These are phyloP conservation scores for Maniola hyperantus DNA, from an alignment of 2,888 invertebrate species.

Conservation along the genomic window DNA sequence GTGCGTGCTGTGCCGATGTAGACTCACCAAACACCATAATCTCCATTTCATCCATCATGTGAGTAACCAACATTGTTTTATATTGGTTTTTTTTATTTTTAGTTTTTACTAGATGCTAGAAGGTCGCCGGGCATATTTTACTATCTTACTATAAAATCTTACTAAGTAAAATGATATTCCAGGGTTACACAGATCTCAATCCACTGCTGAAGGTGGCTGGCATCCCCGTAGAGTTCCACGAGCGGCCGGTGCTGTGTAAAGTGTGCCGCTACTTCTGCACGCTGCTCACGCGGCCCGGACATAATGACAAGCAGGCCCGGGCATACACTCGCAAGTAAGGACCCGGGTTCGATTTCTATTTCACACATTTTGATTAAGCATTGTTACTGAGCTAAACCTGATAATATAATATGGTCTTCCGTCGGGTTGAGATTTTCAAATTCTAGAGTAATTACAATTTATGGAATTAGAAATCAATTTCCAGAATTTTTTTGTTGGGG, in stretches of 20 bases:
- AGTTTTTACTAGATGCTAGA: no score
- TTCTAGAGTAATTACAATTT: no score
- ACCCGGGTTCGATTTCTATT: not conserved
- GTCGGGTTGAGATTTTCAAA: no score
- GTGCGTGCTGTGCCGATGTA: slow-evolving; percentile 89
- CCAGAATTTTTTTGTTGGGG: no score
- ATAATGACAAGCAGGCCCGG: slow-evolving; percentile 80
- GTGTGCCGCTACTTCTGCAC: slow-evolving; percentile 90
- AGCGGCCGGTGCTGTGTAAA: slow-evolving; percentile 91
- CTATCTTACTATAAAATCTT: not conserved
- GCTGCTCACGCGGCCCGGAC: slow-evolving; percentile 85
- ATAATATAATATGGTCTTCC: no score
- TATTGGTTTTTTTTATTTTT: not conserved
- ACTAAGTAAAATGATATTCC: slow-evolving; percentile 26
- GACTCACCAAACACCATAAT: slow-evolving; percentile 89
- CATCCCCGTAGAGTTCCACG: slow-evolving; percentile 86
- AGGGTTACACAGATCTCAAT: slow-evolving; percentile 82
- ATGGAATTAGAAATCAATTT: no score
- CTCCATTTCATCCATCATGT: slow-evolving; percentile 87
- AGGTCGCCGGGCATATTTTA: no score
- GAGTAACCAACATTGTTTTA: slow-evolving; percentile 38
- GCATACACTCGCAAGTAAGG: slow-evolving; percentile 64
- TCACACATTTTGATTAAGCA: no score
- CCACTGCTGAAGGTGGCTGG: slow-evolving; percentile 83
- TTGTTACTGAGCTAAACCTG: no score